These are phyloP conservation scores for Antechinus stuartii DNA, from an alignment of 2,113 vertebrate species.

Conservation along the genomic window DNA sequence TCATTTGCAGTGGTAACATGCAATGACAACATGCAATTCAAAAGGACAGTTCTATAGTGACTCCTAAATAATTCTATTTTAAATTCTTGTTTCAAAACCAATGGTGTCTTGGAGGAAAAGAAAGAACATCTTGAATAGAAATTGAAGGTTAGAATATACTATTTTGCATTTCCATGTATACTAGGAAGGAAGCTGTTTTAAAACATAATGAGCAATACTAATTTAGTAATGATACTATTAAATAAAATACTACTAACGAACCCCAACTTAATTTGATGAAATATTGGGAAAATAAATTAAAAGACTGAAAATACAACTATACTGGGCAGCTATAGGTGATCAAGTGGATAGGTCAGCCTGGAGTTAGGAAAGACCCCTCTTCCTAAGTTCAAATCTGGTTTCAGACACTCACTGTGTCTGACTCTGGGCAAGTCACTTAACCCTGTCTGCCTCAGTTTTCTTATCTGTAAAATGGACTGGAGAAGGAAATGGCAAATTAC, in stretches of 20 bases:
- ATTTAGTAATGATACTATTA: not conserved
- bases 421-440: no score
- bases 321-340: not conserved
- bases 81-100: not conserved
- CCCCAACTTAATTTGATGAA: not conserved
- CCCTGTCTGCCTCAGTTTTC: no score
- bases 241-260: not conserved
- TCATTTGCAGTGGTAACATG: not conserved
- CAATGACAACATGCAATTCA: constrained; percentile 6
- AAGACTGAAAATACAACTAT: not conserved
- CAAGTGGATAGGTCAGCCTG: no score
- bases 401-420: no score
- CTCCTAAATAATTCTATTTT: not conserved
- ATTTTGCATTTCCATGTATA: constrained; percentile 8
- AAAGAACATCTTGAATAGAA: not conserved
- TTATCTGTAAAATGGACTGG: no score
- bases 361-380: no score
- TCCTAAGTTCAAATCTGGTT: no score
- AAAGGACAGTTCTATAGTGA: not conserved
- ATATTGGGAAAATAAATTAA: not conserved
- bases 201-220: constrained; percentile 18
- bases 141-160: not conserved
- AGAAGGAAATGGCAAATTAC: no score
- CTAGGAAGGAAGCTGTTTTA: constrained; percentile 1
- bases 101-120: not conserved